A percentile compares a stretch with the other conserved stretches of the same genome.
phyloP scores from a whole-genome alignment of 2,888 invertebrate genomes.

The Thecophora atra region DNA sequence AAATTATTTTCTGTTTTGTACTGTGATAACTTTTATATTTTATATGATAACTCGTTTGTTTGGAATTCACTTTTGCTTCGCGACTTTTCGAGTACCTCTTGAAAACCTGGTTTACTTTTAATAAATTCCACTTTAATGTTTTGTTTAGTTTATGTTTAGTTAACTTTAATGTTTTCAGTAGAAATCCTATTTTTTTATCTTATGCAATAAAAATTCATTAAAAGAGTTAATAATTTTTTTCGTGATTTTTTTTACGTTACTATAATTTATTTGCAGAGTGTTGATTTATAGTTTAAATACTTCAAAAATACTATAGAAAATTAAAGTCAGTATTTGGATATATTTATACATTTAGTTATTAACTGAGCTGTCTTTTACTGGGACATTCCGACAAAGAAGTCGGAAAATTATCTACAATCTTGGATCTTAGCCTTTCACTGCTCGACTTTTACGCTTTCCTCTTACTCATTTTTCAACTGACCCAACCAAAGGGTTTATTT shows the following conservation, averaged over 20 bases:
- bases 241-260: not conserved
- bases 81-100: not conserved
- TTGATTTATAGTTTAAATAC: too few species aligned
- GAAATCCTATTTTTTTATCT: not conserved
- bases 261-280: not conserved
- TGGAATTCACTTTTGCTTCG: not conserved
- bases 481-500: too few species aligned
- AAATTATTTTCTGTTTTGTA: not conserved
- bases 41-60: not conserved
- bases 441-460: too few species aligned
- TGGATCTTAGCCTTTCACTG: too few species aligned
- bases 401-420: too few species aligned
- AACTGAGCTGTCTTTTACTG: too few species aligned
- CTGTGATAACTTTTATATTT: not conserved
- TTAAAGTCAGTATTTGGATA: too few species aligned
- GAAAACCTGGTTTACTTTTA: not conserved
- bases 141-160: not conserved
- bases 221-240: not conserved
- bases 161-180: not conserved
- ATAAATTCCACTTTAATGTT: not conserved
- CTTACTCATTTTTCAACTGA: too few species aligned
- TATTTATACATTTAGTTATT: too few species aligned
- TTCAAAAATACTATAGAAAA: too few species aligned
- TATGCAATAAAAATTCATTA: too few species aligned
- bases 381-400: too few species aligned